phyloP scores from a whole-genome alignment of 2,797 vertebrate species.

The Helarctos malayanus region DNA sequence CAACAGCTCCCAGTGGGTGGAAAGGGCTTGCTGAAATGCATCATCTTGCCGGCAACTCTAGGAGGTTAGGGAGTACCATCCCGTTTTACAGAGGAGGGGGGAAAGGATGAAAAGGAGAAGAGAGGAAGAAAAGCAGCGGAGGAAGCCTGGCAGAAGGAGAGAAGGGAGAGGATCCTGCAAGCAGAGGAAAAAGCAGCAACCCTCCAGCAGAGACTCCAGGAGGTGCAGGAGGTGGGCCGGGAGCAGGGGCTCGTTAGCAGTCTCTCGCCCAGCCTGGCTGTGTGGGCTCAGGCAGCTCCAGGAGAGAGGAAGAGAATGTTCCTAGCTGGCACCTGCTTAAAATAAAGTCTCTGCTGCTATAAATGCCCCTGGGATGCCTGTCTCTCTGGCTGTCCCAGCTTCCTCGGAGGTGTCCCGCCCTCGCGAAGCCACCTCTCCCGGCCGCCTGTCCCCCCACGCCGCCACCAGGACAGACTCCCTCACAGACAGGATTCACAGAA shows the following conservation, averaged over 20 bases:
- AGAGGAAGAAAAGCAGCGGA: neutral
- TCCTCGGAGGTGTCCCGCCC: neutral
- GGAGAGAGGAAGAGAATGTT: conserved; percentile 51
- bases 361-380: neutral
- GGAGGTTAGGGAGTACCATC: neutral
- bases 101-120: neutral
- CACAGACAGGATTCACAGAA: neutral
- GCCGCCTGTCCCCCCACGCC: accelerated
- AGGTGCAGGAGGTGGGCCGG: neutral
- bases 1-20: neutral
- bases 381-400: neutral
- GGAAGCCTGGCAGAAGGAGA: neutral
- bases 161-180: neutral
- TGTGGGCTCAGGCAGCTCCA: neutral
- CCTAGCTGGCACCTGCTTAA: conserved; percentile 39
- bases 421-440: neutral
- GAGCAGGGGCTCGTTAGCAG: neutral
- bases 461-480: neutral
- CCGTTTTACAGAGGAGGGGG: neutral
- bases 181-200: neutral
- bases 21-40: neutral
- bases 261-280: neutral
- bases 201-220: neutral
- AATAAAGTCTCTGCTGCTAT: conserved; percentile 31
- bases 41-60: neutral